A percentile compares a stretch with the other conserved stretches of the same genome.
phyloP scores from a whole-genome alignment of 1,140 invertebrate genomes.

The Lutraria rhynchaena region DNA sequence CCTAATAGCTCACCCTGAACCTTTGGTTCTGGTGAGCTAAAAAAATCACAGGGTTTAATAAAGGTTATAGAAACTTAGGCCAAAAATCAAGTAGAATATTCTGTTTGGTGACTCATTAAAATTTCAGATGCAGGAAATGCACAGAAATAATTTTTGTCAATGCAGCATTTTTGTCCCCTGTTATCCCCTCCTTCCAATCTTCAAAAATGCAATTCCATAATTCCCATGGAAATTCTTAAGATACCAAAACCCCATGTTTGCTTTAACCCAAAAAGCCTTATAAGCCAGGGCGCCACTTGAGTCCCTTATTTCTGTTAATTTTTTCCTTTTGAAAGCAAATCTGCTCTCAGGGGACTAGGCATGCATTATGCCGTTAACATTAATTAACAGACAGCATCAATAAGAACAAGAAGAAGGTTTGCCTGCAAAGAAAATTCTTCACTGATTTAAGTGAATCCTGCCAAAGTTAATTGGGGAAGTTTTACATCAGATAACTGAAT shows the following conservation, averaged over 20 bases:
- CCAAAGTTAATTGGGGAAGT: conserved; percentile 58
- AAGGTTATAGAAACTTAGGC: too few relatives aligned
- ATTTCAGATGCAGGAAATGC: too few relatives aligned
- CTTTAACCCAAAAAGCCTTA: conserved; percentile 13
- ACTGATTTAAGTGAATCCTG: conserved; percentile 53
- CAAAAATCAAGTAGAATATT: too few relatives aligned
- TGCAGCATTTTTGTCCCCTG: too few relatives aligned
- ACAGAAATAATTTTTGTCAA: too few relatives aligned
- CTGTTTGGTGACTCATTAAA: too few relatives aligned
- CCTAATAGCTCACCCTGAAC: too few relatives aligned
- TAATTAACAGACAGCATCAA: conserved; percentile 57
- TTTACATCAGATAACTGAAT: conserved; percentile 53
- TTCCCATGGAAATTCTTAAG: conserved; percentile 30
- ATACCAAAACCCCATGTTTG: conserved; percentile 9
- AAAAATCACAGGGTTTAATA: too few relatives aligned
- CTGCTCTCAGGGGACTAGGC: conserved; percentile 32
- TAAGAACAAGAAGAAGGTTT: conserved; percentile 39
- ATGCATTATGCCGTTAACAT: conserved; percentile 58
- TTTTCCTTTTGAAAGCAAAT: background rate
- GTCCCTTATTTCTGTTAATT: conserved; percentile 43
- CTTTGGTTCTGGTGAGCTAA: too few relatives aligned
- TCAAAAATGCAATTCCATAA: background rate
- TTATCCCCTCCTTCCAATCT: too few relatives aligned
- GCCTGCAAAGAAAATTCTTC: conserved; percentile 45
- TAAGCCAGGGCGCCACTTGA: background rate